A percentile compares a stretch with the other conserved stretches of the same genome.
These are phyloP conservation scores for Lycocerus yunnanus DNA, from an alignment of 2,888 invertebrate species.

Conservation along the genomic window DNA sequence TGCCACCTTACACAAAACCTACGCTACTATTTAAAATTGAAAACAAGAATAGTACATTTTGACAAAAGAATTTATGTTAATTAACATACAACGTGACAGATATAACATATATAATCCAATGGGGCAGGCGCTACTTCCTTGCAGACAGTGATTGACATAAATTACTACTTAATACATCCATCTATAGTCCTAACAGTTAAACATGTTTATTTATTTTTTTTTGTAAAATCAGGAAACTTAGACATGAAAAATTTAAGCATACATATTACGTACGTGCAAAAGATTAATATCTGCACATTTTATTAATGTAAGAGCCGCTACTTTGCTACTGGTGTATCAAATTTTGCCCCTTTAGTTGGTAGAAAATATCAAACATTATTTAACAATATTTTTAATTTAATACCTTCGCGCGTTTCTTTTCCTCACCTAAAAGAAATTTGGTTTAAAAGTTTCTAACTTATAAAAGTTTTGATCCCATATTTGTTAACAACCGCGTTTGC, in stretches of 20 bases:
- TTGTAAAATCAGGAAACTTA: slow-evolving; percentile 31
- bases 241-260: slow-evolving; percentile 27
- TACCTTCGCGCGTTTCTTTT: background rate
- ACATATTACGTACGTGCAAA: slow-evolving; percentile 3
- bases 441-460: background rate
- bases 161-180: slow-evolving; percentile 50
- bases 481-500: slow-evolving; percentile 3
- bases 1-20: slow-evolving; percentile 24
- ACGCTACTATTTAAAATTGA: slow-evolving; percentile 22
- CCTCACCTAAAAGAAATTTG: background rate
- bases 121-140: slow-evolving; percentile 31
- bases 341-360: background rate
- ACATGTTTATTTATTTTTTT: slow-evolving; percentile 43
- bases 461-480: background rate
- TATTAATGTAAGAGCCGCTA: background rate
- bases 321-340: background rate
- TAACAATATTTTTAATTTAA: background rate
- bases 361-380: background rate
- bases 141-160: slow-evolving; percentile 43
- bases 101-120: slow-evolving; percentile 45
- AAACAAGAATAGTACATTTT: slow-evolving; percentile 9
- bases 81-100: slow-evolving; percentile 52
- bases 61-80: slow-evolving; percentile 47
- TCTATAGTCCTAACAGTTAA: slow-evolving; percentile 51
- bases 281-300: slow-evolving; percentile 3